Conservation (phyloP, 64 coral and sea anemone genomes). For the Exaiptasia diaphana region DNA sequence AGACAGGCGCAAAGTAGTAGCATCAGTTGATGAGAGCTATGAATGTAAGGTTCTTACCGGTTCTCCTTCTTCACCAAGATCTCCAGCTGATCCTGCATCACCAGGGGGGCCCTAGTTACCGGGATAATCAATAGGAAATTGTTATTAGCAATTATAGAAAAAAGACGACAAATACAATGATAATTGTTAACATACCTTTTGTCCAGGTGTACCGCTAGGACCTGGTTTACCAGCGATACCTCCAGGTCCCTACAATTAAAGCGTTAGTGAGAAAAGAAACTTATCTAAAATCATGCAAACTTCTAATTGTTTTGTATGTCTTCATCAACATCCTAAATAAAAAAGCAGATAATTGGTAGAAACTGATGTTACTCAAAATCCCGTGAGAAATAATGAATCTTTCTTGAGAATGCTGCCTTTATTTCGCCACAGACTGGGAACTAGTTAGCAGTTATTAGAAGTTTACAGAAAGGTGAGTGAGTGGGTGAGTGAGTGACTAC, state of each 20-base stretch:
- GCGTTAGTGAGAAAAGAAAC: too few relatives aligned
- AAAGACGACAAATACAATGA: background rate
- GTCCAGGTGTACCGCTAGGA: background rate
- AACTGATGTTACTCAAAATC: too few relatives aligned
- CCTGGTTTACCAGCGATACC: constrained; percentile 4
- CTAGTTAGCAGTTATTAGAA: too few relatives aligned
- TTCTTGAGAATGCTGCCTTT: too few relatives aligned
- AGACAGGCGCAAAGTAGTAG: too few relatives aligned
- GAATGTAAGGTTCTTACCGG: background rate
- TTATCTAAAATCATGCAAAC: too few relatives aligned
- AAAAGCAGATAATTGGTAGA: too few relatives aligned
- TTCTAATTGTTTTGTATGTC: background rate
- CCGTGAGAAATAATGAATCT: too few relatives aligned
- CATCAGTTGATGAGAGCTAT: too few relatives aligned
- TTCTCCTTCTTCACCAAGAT: background rate
- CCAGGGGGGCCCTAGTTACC: background rate
- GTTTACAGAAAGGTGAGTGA: too few relatives aligned
- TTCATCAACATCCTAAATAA: too few relatives aligned
- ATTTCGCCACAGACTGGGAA: too few relatives aligned
- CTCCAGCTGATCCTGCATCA: background rate
- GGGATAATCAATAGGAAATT: background rate
- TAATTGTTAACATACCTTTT: background rate
- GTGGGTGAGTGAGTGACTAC: background rate
- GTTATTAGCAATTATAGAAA: background rate
- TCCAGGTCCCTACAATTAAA: constrained; percentile 12